Evolutionary conservation across 2,797 vertebrate genomes (phyloP), one percentile per base, ranked within the genome.

Genomic region (Vespertilio murinus): DNA sequence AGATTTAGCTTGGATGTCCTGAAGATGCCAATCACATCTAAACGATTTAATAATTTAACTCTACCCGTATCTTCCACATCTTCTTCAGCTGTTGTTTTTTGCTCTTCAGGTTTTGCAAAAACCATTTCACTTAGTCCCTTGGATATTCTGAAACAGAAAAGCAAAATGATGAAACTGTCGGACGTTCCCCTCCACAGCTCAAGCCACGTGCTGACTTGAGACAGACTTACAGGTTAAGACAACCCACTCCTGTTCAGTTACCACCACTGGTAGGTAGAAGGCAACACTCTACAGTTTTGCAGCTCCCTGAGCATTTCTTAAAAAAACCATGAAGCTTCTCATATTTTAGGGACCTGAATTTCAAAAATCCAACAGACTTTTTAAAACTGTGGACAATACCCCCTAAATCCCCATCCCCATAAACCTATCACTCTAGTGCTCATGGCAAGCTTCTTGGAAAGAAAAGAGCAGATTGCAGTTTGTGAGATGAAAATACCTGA

Each of bases 101-200:
- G 78, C 95, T 97, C 95, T 97, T 97, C 96, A 42, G 97, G 96
- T 97, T 99, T 98, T 93, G 97, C 96, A 97, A 99, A 98, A 69
- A 99, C 96, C 97, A 98, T 98, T 95, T 99, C 98, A 94, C 98
- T 99, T 79, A 99, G 98, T 9, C 98, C 98, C 97, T 99, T 99
- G 3, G 99, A 99, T 97, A 99, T 99, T 97, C 99, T 99, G 97
- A 35, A 94, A 94, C 49, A 93, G 73, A 97, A 71, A 95, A 96
- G 94, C 71, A 12, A 89, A 74, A 38, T 82, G 86, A 85, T 20
- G 59, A 84, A 64, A 92, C 25, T 18, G 0, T 7, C n/a, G 3
- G 23, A 5, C 16, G 28, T 5, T 69, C 4, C 33, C 65, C 28
- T 61, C 56, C 40, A 16, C 33, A 40, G 30, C 47, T 23, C 30